These are phyloP conservation scores for Druceiella hillmani DNA, from an alignment of 2,888 invertebrate species.

Conservation along the genomic window DNA sequence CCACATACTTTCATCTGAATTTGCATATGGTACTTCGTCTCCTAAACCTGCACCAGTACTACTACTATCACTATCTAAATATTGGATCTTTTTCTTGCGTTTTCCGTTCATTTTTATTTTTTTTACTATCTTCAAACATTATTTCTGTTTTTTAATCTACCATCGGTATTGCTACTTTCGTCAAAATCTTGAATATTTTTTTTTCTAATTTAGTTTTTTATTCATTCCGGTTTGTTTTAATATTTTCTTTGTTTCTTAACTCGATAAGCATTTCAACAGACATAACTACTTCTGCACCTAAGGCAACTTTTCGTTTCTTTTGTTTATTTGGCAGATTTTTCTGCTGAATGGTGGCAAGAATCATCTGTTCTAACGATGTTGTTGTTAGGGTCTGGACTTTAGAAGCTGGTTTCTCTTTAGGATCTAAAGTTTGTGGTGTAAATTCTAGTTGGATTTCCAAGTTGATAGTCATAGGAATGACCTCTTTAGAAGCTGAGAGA, in stretches of 20 bases:
- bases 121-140: too few species aligned
- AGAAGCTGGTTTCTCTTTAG: constrained; percentile 4
- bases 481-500: not conserved
- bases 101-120: constrained; percentile 3
- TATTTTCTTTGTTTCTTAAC: too few species aligned
- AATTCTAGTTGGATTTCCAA: not conserved
- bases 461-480: too few species aligned
- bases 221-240: too few species aligned
- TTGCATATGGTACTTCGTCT: constrained; percentile 3
- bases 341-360: constrained; percentile 7
- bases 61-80: not conserved
- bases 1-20: constrained; percentile 3
- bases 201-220: too few species aligned
- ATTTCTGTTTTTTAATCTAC: too few species aligned
- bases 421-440: not conserved
- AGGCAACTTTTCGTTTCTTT: constrained; percentile 15
- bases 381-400: constrained; percentile 4
- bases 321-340: constrained; percentile 12
- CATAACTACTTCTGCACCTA: constrained; percentile 16
- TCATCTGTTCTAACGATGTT: constrained; percentile 7
- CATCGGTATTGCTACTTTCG: too few species aligned
- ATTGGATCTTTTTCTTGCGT: not conserved
- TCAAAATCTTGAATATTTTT: too few species aligned
- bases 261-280: constrained; percentile 11
- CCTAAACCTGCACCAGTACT: constrained; percentile 1